Evolutionary conservation across 1,140 invertebrate genomes (phyloP), one percentile per base, ranked within the genome.

Genomic region (Heliconius hermathena): DNA sequence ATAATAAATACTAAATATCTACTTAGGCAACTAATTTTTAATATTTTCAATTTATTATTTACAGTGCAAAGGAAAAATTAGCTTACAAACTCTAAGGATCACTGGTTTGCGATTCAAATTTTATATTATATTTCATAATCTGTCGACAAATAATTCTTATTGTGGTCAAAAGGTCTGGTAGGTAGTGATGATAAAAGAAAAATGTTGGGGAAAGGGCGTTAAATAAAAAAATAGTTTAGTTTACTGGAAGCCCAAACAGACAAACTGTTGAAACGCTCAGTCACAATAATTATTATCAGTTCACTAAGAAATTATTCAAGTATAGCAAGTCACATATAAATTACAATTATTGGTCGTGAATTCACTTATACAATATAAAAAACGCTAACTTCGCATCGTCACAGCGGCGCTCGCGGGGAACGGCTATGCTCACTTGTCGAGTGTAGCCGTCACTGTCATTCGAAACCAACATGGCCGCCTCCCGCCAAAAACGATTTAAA

Each of bases 311-410:
- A 91, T 92, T 88, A 90, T 91, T 83, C 84, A 91, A 83, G 84
- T 87, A 85, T 91, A 52, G 49, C 49, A 52, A 52, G 90, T 91
- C 90, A 91, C 87, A 92, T 88, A 88, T 84, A 89, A 91, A 91
- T 93, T 94, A 94, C 90, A 94, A 90, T 93, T 94, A 94, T 94
- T 94, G 93, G 93, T 94, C 93, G 92, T 93, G 91, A 91, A 90
- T 92, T 91, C 82, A 84, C 89, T 92, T 92, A 90, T 83, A 88
- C 26, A 66, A 66, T 86, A 90, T 88, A 84, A 89, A 52, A 88
- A 90, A 90, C 88, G 88, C 90, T 94, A 93, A 90, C 81, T 84
- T 89, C 89, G 91, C 84, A 87, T 89, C 85, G 87, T 88, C 86
- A 88, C 85, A 89, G 89, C 88, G 89, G 89, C 85, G 83, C 74